Evolutionary conservation across 2,888 invertebrate species (phyloP).

Genomic region (Lasioglossum figueresi): DNA sequence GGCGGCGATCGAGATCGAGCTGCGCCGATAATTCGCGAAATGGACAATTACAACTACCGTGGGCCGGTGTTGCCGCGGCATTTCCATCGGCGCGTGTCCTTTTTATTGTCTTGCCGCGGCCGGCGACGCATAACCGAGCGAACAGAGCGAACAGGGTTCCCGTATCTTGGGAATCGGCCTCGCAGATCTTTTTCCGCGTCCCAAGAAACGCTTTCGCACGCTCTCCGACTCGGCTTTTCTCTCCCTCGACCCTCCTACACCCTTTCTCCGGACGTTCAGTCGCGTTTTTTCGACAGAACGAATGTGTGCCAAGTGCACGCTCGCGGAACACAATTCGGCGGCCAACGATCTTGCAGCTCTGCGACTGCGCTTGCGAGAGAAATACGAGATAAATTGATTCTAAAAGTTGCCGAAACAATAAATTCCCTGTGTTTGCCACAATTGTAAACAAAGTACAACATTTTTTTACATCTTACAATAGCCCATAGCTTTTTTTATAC

Average conservation of each 20-base stretch:
- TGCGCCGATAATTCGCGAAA: slow-evolving; percentile 53
- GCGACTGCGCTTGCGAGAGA: neutral
- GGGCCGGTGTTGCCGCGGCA: slow-evolving; percentile 9
- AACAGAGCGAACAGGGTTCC: neutral
- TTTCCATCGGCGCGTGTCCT: slow-evolving; percentile 44
- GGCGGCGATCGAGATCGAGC: slow-evolving; percentile 40
- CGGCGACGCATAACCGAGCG: slow-evolving; percentile 32
- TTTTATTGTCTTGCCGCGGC: slow-evolving; percentile 45
- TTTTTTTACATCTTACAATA: too few relatives aligned
- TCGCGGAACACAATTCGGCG: neutral
- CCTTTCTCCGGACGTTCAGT: slow-evolving; percentile 13
- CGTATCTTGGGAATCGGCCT: slow-evolving; percentile 13
- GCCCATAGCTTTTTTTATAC: too few relatives aligned
- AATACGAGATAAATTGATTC: too few relatives aligned
- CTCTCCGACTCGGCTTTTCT: slow-evolving; percentile 42
- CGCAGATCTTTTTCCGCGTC: slow-evolving; percentile 24
- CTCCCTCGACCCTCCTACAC: slow-evolving; percentile 29
- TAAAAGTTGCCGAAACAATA: too few relatives aligned
- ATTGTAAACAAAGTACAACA: too few relatives aligned
- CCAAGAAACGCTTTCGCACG: slow-evolving; percentile 62
- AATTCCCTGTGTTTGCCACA: too few relatives aligned
- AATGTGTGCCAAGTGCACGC: slow-evolving; percentile 3
- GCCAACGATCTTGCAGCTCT: neutral
- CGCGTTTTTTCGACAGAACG: neutral
- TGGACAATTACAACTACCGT: slow-evolving; percentile 58